These are phyloP conservation scores for Smutsia temminckii DNA, from an alignment of 2,797 vertebrate species.

Conservation along the genomic window DNA sequence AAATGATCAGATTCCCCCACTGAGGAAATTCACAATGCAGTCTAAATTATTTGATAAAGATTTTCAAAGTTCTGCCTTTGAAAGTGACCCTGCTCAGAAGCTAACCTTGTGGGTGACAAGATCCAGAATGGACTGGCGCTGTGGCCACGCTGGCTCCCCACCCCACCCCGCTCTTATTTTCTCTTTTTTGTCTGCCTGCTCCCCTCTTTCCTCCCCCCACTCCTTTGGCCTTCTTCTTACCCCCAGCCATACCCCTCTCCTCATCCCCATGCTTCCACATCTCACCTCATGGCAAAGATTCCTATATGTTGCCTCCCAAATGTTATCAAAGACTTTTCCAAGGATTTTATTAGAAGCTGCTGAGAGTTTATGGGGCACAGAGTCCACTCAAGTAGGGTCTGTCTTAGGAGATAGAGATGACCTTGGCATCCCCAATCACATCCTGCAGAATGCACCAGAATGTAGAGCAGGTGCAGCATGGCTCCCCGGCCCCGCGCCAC, in stretches of 20 bases:
- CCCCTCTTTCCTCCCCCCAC: no score
- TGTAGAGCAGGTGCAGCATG: neutral
- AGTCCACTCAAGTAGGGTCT: neutral
- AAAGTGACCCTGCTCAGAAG: neutral
- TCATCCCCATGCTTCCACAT: neutral
- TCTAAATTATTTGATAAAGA: neutral
- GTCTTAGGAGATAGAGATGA: neutral
- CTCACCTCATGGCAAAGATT: no score
- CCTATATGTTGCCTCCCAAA: neutral
- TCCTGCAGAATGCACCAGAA: neutral
- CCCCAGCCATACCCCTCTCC: neutral
- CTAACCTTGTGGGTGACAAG: neutral
- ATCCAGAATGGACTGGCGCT: no score
- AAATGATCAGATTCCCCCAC: neutral
- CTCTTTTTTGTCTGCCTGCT: neutral
- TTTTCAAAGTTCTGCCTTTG: neutral
- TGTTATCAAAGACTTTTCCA: neutral
- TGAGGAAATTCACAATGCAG: neutral
- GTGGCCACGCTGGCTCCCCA: accelerated
- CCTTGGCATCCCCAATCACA: neutral
- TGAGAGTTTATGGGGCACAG: neutral
- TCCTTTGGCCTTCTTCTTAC: neutral
- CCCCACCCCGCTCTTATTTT: neutral
- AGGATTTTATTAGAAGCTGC: neutral
- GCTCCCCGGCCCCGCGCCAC: accelerated